These are phyloP conservation scores for Eurosta solidaginis DNA, from an alignment of 1,140 invertebrate genomes.

Conservation along the genomic window DNA sequence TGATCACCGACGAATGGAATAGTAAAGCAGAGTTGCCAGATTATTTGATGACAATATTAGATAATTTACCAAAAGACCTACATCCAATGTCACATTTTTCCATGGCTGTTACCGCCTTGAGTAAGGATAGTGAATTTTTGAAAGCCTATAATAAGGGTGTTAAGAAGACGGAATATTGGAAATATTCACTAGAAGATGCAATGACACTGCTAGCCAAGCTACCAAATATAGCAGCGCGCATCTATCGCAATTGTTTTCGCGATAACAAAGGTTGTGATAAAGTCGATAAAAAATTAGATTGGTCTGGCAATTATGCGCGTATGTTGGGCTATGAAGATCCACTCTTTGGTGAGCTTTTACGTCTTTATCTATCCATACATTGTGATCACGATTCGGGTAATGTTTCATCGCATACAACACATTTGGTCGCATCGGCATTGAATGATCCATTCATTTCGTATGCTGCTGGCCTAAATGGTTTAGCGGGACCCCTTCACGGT, in stretches of 20 bases:
- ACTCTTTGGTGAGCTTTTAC: constrained; percentile 86
- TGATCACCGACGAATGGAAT: constrained; percentile 88
- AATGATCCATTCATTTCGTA: constrained; percentile 93
- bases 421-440: constrained; percentile 91
- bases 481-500: constrained; percentile 93
- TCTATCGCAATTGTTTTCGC: constrained; percentile 86
- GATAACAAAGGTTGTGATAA: constrained; percentile 81
- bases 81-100: constrained; percentile 96
- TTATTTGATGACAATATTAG: constrained; percentile 91
- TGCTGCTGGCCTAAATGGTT: constrained; percentile 88
- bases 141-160: constrained; percentile 70
- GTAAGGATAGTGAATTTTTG: constrained; percentile 73
- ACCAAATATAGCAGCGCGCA: constrained; percentile 88
- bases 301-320: constrained; percentile 87
- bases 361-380: constrained; percentile 93
- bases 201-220: constrained; percentile 95
- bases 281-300: constrained; percentile 85
- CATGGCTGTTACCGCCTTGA: constrained; percentile 85
- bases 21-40: constrained; percentile 73
- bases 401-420: constrained; percentile 90
- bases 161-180: constrained; percentile 53
- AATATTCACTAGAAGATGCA: constrained; percentile 88
- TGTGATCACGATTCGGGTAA: constrained; percentile 95
- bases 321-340: constrained; percentile 89
- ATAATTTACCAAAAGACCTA: constrained; percentile 87